Base-by-base conservation (phyloP, 2,113 vertebrate species). In the Pholis gunnellus region DNA sequence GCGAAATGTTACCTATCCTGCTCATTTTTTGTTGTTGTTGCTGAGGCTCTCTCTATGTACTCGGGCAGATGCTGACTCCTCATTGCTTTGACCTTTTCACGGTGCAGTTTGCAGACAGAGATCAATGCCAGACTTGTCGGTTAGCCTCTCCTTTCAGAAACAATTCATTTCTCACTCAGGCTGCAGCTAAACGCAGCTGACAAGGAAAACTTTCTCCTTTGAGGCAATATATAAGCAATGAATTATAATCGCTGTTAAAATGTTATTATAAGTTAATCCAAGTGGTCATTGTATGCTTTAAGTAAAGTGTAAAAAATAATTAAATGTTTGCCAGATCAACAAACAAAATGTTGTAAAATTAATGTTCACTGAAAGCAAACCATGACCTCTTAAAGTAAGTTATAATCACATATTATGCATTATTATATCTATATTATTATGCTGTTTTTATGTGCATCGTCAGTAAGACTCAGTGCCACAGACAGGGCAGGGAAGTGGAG, bases 41-140 rank as follows among this genome's bases (percentile, higher is more conserved):
- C 60, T 52, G 72, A 52, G 9, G 20, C 22, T 38, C 31, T 38
- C 31, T 38, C 5, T 52, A 0, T 65, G 60, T 34, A 2, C 38
- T 14, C 1, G 10, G 38, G 18, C 17, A 29, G 61, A 42, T 31
- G 80, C 80, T 79, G 75, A 75, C 52, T 75, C 67, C 17, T 69
- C 61, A 38, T 50, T 9, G 15, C 67, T 66, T n/a, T 78, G 72
- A 83, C 79, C 87, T 86, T 86, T 74, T 86, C 75, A 36, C 1
- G 1, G 61, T n/a, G 66, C 78, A 64, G 68, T 74, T 81, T 85
- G 54, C 54, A 10, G 27, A 3, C 48, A 38, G 48, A 65, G 50
- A 81, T 86, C 77, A 18, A 78, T 83, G 67, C 9, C 64, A 14
- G 22, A 52, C 31, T 25, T n/a, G 71, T 36, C 11, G n/a, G 52